Evolutionary conservation across 2,888 invertebrate genomes (phyloP).

Genomic region (Mystacides longicornis): DNA sequence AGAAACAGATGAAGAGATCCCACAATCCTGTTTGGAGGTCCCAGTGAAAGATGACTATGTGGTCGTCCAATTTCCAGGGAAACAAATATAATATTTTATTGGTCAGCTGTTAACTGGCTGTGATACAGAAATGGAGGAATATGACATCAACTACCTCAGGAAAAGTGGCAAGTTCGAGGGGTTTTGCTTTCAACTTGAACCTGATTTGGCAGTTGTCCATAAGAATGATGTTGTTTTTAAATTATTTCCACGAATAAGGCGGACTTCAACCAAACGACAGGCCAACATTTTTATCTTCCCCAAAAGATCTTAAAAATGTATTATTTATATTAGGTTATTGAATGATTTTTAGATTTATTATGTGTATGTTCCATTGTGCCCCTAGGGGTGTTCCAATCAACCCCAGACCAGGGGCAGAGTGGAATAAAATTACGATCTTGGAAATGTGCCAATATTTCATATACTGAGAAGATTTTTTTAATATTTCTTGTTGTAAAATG

Average conservation of each 20-base stretch:
- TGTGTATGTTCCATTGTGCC: conserved; percentile 9
- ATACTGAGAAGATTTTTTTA: conserved; percentile 2
- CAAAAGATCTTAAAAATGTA: conserved; percentile 6
- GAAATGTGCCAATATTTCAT: neutral
- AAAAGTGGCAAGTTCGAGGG: conserved; percentile 8
- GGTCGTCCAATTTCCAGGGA: neutral
- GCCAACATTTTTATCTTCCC: conserved; percentile 9
- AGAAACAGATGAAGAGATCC: neutral
- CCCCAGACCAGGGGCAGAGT: conserved; percentile 10
- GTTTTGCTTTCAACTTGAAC: conserved; percentile 9
- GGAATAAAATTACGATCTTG: conserved; percentile 8
- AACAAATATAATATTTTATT: conserved; percentile 5
- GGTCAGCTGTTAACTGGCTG: conserved; percentile 8
- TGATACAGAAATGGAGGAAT: conserved; percentile 7
- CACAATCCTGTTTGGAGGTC: neutral
- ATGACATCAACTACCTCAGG: conserved; percentile 10
- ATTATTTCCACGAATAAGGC: conserved; percentile 4
- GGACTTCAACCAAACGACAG: neutral
- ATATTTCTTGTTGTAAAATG: conserved; percentile 3
- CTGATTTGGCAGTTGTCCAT: conserved; percentile 1
- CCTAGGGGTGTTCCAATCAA: conserved; percentile 11
- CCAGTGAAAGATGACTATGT: neutral
- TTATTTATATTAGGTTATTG: conserved; percentile 4
- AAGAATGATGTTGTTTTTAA: conserved; percentile 4
- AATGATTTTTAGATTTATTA: neutral